These are phyloP conservation scores for Diabrotica virgifera DNA, from an alignment of 1,140 invertebrate genomes.

Conservation along the genomic window DNA sequence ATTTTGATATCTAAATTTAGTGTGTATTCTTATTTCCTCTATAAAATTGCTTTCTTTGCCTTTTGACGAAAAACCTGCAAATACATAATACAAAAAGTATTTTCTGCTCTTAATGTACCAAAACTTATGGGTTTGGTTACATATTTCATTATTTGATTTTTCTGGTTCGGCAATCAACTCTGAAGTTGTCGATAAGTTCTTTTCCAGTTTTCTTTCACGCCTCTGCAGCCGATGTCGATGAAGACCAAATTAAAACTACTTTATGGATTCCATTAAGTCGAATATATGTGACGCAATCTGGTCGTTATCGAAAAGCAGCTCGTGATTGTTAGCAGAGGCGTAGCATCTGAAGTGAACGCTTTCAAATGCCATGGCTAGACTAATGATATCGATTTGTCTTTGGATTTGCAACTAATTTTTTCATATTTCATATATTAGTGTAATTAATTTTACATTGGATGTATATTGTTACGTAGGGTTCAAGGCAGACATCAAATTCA, in stretches of 20 bases:
- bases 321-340: not conserved
- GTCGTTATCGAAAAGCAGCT: slow-evolving; percentile 11
- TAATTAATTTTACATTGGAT: not conserved
- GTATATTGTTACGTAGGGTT: not conserved
- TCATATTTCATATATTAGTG: not conserved
- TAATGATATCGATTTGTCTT: not conserved
- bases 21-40: too few relatives aligned
- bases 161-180: slow-evolving; percentile 5
- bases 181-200: slow-evolving; percentile 11
- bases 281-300: slow-evolving; percentile 27
- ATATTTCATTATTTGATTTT: not conserved
- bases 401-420: not conserved
- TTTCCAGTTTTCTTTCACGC: slow-evolving; percentile 21
- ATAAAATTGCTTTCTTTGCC: too few relatives aligned
- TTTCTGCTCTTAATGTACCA: too few relatives aligned
- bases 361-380: not conserved
- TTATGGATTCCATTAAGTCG: slow-evolving; percentile 37
- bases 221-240: slow-evolving; percentile 29
- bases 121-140: too few relatives aligned
- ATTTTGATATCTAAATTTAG: too few relatives aligned
- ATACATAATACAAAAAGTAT: too few relatives aligned
- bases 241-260: slow-evolving; percentile 35
- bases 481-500: not conserved
- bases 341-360: slow-evolving; percentile 10
- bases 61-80: too few relatives aligned